Evolutionary conservation across 2,888 invertebrate genomes (phyloP).

Genomic region (Chrysolina haemoptera): DNA sequence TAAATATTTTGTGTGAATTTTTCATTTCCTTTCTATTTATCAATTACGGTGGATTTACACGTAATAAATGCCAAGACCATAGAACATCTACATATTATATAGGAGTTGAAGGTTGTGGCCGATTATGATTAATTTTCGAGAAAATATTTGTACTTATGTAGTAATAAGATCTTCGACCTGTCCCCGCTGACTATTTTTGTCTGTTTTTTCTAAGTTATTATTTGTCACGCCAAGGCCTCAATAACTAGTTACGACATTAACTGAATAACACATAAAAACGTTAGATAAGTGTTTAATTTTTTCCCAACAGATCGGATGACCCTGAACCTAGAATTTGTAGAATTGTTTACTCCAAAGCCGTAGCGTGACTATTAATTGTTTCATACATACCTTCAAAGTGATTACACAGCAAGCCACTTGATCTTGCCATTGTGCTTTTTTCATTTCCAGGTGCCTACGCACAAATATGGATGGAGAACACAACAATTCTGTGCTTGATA

Average conservation of each 20-base stretch:
- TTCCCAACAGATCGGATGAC: conserved; percentile 4
- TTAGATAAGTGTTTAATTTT: conserved; percentile 4
- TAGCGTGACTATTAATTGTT: conserved; percentile 25
- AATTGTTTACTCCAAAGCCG: conserved; percentile 13
- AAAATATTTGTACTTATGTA: background rate
- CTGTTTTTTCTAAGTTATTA: background rate
- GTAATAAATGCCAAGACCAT: too few species aligned
- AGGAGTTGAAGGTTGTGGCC: too few species aligned
- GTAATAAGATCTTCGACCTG: background rate
- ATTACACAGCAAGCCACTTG: conserved; percentile 25
- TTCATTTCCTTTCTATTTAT: too few species aligned
- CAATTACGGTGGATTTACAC: too few species aligned
- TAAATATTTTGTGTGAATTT: too few species aligned
- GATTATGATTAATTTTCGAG: too few species aligned
- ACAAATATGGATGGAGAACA: background rate
- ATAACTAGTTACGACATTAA: background rate
- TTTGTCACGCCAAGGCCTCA: background rate
- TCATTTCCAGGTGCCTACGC: conserved; percentile 2
- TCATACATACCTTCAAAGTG: conserved; percentile 23
- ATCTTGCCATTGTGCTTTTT: conserved; percentile 2
- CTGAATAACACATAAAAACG: conserved; percentile 4
- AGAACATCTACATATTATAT: too few species aligned
- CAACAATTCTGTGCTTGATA: too few species aligned
- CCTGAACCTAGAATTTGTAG: conserved; percentile 9
- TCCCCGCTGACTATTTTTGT: background rate